Percentiles rank a stretch among this genome's conserved stretches.
Conservation (phyloP, 2,888 invertebrate genomes). For the Germaria angustata region DNA sequence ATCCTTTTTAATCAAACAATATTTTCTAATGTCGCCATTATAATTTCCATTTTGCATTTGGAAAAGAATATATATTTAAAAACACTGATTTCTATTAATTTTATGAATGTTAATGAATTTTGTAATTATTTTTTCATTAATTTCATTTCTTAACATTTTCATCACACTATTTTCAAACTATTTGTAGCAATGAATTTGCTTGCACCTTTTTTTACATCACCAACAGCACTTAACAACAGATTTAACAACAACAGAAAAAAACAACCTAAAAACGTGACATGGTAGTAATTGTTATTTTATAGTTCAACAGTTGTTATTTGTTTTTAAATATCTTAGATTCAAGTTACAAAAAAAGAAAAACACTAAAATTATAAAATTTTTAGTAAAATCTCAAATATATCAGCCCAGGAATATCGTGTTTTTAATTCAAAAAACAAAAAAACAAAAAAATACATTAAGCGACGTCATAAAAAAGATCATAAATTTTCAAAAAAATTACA, state of each 20-base stretch:
- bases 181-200: conserved; percentile 42
- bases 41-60: no score
- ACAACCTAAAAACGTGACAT: conserved; percentile 59
- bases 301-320: conserved; percentile 50
- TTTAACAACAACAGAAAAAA: not conserved
- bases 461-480: not conserved
- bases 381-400: not conserved
- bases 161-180: not conserved
- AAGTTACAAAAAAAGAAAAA: not conserved
- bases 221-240: not conserved
- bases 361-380: not conserved
- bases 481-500: conserved; percentile 39
- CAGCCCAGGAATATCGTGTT: not conserved
- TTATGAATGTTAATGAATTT: conserved; percentile 1
- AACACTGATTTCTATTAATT: no score
- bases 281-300: conserved; percentile 62
- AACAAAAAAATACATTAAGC: no score
- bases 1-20: no score
- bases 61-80: no score
- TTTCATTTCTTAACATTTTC: not conserved
- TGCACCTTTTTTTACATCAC: conserved; percentile 5
- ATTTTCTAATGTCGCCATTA: no score
- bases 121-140: conserved; percentile 10
- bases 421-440: not conserved
- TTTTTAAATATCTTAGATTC: conserved; percentile 28